Conservation (phyloP, 2,113 vertebrate species). For the Cricetomys ansorgei region DNA sequence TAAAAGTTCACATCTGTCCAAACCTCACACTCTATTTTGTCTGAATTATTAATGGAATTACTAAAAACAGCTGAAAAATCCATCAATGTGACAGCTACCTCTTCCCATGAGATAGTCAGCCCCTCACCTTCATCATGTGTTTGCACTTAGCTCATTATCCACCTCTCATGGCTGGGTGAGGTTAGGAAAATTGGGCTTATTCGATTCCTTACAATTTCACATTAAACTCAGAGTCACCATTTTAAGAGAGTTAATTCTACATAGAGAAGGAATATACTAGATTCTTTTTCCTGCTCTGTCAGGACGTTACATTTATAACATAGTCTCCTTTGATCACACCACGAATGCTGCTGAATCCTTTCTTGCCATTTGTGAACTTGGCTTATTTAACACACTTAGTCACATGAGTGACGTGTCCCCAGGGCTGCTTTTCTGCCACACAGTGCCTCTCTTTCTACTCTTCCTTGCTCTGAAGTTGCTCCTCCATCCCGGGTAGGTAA, state of each 20-base stretch:
- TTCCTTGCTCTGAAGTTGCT: not conserved
- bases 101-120: conserved; percentile 21
- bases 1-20: conserved; percentile 49
- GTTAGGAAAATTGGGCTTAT: not conserved
- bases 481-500: not conserved
- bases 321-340: not conserved
- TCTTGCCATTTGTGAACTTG: not conserved
- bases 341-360: not conserved
- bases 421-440: not conserved
- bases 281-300: not conserved
- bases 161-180: not conserved
- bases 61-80: conserved; percentile 74
- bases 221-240: not conserved
- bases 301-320: not conserved
- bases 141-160: not conserved
- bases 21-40: conserved; percentile 43
- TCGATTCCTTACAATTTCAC: not conserved
- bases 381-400: not conserved
- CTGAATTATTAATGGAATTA: conserved; percentile 71
- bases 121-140: not conserved
- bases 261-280: not conserved
- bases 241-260: conserved; percentile 16
- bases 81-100: conserved; percentile 58
- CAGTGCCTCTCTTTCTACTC: not conserved
- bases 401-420: not conserved